Evolutionary conservation across 2,888 invertebrate genomes (phyloP), one percentile per base, ranked within the genome.

Genomic region (Lottia scabra): DNA sequence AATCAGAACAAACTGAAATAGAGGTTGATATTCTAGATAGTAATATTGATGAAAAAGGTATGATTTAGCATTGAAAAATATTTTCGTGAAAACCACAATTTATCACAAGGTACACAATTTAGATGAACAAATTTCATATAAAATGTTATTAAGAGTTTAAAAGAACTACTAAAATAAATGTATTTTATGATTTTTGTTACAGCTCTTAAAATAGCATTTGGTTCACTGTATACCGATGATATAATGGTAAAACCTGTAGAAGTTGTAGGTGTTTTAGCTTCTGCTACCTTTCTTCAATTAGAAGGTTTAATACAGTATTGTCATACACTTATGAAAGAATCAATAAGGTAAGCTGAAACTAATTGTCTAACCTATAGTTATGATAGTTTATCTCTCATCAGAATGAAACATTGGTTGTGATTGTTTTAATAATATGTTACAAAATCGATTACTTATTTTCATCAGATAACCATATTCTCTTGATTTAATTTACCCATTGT

Each of bases 221-320:
- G 95, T 19, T 94, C 94, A 2, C 91, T 95, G 82, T 95, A 95
- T 86, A 92, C 93, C 78, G 94, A 94, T 86, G 94, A 94, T 90
- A 92, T 95, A 3, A 92, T 92, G 74, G 90, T 95, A 56, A 93
- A 94, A 80, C 93, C 93, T 5, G 91, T 92, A 67, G 92, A 92
- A 84, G 93, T 94, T 16, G 92, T 93, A 74, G 91, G 93, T 2
- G 92, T 94, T 63, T 86, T 94, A 70, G 94, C 94, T 48, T 93
- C 94, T n/a, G 93, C 94, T 1, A 93, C 93, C 4, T 90, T 94
- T 82, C 93, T 95, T 79, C 94, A 94, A 87, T 87, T 94, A 77
- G 94, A 94, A 80, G 93, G 93, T 19, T 90, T 94, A 45, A 94
- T 94, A 77, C 93, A 94, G 72, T 93, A 94, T 84, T 94, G 94